A percentile compares a stretch with the other conserved stretches of the same genome.
These are phyloP conservation scores for Crocuta crocuta DNA, from an alignment of 2,113 vertebrate species.

Conservation along the genomic window DNA sequence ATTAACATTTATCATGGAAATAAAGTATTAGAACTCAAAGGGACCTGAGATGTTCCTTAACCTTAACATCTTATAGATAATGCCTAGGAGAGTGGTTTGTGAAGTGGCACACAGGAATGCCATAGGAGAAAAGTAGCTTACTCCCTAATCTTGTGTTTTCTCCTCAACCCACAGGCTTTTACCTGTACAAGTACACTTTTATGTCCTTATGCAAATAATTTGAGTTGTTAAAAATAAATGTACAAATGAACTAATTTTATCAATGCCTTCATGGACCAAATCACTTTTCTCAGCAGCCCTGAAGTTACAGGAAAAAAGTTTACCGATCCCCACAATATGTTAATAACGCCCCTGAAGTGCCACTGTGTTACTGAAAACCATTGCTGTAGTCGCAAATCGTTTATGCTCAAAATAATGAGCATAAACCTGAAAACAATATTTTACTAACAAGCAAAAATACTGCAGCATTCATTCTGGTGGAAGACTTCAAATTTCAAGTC, in stretches of 20 bases:
- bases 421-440: neutral
- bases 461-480: neutral
- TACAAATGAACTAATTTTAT: neutral
- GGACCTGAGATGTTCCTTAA: neutral
- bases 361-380: neutral
- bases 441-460: neutral
- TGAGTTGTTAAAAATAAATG: constrained; percentile 28
- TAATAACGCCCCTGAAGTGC: neutral
- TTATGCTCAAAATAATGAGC: neutral
- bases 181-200: neutral
- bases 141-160: neutral
- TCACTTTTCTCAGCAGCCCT: neutral
- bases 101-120: neutral
- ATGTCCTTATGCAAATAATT: neutral
- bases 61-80: neutral
- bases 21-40: neutral
- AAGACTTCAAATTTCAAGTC: constrained; percentile 16
- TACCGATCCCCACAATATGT: neutral
- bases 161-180: neutral
- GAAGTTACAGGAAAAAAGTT: neutral
- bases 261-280: neutral
- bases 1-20: neutral
- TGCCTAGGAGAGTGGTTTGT: neutral
- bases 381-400: neutral
- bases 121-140: neutral